These are phyloP conservation scores for Tineola bisselliella DNA, from an alignment of 2,888 invertebrate species.

Conservation along the genomic window DNA sequence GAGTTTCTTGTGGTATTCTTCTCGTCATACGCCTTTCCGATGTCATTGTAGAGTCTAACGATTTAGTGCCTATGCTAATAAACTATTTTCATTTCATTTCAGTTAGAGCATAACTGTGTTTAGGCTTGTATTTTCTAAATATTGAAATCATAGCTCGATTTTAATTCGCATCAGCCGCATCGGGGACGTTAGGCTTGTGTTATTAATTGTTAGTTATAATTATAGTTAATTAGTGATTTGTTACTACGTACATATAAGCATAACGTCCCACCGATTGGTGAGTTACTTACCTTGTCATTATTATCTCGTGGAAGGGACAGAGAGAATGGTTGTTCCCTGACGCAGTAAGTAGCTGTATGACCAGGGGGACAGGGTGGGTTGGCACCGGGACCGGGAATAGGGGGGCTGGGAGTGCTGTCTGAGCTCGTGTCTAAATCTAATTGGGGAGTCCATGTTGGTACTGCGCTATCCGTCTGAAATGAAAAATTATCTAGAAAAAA, in stretches of 20 bases:
- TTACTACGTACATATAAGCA: constrained; percentile 21
- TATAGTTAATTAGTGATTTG: not conserved
- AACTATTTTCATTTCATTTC: no score
- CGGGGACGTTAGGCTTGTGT: not conserved
- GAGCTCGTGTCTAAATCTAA: constrained; percentile 80
- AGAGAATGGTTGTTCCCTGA: constrained; percentile 74
- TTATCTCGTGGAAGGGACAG: constrained; percentile 77
- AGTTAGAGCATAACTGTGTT: no score
- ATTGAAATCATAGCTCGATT: not conserved
- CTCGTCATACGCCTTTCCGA: no score
- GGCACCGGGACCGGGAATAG: constrained; percentile 24
- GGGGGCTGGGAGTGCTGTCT: constrained; percentile 40
- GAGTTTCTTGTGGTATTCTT: no score
- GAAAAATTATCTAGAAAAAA: not conserved
- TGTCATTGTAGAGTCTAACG: no score
- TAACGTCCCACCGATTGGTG: constrained; percentile 55
- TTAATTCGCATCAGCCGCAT: not conserved
- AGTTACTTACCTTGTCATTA: constrained; percentile 34
- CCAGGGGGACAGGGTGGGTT: constrained; percentile 22
- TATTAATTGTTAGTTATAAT: not conserved
- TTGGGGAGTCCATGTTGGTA: constrained; percentile 80
- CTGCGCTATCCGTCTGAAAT: constrained; percentile 22
- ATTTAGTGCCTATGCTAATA: no score
- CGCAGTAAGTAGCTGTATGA: constrained; percentile 40
- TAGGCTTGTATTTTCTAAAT: no score